Conservation (phyloP, 1,140 invertebrate genomes). For the Macrocentrus cingulum region DNA sequence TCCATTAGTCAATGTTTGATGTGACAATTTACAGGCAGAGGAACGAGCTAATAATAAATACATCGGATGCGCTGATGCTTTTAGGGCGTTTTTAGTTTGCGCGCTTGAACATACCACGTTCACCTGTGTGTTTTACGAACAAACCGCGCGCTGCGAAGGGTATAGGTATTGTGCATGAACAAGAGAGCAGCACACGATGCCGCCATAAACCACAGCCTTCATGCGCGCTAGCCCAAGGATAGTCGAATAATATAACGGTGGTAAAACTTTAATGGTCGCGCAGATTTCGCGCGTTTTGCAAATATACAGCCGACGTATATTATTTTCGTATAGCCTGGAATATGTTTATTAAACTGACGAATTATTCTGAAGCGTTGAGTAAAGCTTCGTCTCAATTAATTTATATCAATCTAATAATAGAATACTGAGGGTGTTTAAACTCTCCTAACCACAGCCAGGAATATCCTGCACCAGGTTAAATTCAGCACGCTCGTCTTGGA, state of each 20-base stretch:
- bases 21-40: too few species aligned
- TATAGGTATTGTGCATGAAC: neutral
- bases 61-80: slow-evolving; percentile 7
- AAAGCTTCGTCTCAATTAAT: neutral
- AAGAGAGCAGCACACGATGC: neutral
- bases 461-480: slow-evolving; percentile 36
- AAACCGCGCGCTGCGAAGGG: slow-evolving; percentile 6
- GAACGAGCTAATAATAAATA: too few species aligned
- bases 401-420: neutral
- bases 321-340: too few species aligned
- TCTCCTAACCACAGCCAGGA: neutral
- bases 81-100: slow-evolving; percentile 10
- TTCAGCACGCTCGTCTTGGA: slow-evolving; percentile 39
- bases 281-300: neutral
- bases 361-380: too few species aligned
- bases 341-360: too few species aligned
- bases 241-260: slow-evolving; percentile 7
- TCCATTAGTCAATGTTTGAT: too few species aligned
- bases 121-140: slow-evolving; percentile 6
- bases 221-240: neutral
- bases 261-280: slow-evolving; percentile 6
- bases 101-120: neutral
- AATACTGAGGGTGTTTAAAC: slow-evolving; percentile 1
- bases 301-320: neutral
- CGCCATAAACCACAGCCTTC: neutral